These are phyloP conservation scores for Macrobrachium rosenbergii DNA, from an alignment of 1,140 invertebrate genomes.

Conservation along the genomic window DNA sequence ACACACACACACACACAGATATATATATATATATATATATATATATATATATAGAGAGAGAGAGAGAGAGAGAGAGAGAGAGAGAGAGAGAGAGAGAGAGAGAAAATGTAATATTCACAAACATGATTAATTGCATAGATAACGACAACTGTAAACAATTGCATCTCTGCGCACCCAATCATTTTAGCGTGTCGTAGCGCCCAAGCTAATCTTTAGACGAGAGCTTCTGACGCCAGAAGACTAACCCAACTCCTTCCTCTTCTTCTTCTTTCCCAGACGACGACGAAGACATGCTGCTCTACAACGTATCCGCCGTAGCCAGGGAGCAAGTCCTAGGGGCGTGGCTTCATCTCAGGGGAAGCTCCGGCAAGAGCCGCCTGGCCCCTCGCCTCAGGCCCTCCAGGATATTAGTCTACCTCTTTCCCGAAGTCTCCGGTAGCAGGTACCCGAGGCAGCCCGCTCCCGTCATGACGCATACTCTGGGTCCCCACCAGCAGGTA, in stretches of 20 bases:
- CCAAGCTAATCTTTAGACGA: too few species aligned
- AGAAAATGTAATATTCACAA: too few species aligned
- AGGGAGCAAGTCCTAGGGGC: constrained; percentile 8
- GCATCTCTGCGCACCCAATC: too few species aligned
- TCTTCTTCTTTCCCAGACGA: background rate
- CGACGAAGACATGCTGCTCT: background rate
- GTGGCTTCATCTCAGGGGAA: constrained; percentile 4
- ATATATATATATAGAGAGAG: too few species aligned
- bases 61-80: too few species aligned
- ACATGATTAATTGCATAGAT: too few species aligned
- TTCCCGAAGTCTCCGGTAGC: background rate
- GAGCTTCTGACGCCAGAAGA: background rate
- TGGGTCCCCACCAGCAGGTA: background rate
- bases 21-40: too few species aligned
- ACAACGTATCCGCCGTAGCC: constrained; percentile 3
- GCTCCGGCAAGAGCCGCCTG: background rate
- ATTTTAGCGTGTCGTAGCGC: too few species aligned
- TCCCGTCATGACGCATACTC: constrained; percentile 1
- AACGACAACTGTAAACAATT: too few species aligned
- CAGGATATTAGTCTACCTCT: background rate
- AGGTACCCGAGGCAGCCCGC: background rate
- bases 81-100: too few species aligned
- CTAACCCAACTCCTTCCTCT: background rate
- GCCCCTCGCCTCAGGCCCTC: background rate
- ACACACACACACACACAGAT: too few species aligned